Base-by-base conservation (phyloP, 2,797 vertebrate species). In the Eutrigla gurnardus region DNA sequence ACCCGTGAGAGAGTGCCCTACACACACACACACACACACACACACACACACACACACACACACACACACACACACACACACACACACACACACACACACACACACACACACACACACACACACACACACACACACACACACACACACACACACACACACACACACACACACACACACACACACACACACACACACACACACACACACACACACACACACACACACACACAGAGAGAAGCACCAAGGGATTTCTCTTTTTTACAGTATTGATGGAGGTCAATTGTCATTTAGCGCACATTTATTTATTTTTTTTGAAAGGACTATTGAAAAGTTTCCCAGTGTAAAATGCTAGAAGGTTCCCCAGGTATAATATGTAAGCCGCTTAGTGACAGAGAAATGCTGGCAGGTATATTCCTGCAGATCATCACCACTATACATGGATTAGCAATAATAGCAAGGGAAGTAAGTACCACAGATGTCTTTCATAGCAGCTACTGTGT, bases 401-500 rank as follows among this genome's bases (percentile, higher is more conserved):
- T 77, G 73, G 75, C 78, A 84, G 83, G 65, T 87, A 86, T 70
- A 75, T 76, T 80, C 32, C 75, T 74, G 75, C 67, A 75, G 71
- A 77, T 84, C 63, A 80, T 57, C 76, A 73, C 55, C 37, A 60
- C 78, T 73, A 75, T 78, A 84, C 65, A 70, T 40, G 82, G 85
- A 91, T 89, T 88, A 85, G 59, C 36, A 83, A 77, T 65, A 72
- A 83, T 69, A 79, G 74, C 52, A 63, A 46, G 71, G 82, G 62
- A 87, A 77, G 68, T 65, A 65, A 74, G 79, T 32, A 60, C 40
- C 10, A 8, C 4, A 11, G 58, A 78, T 82, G 73, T 68, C 76
- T 82, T 85, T 87, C 78, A 75, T 45, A 73, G 69, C 74, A 82
- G 85, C 75, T 73, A 77, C 82, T 76, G 74, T 76, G 72, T 86